phyloP scores from a whole-genome alignment of 2,888 invertebrate species.

The Drosophila mimetica region DNA sequence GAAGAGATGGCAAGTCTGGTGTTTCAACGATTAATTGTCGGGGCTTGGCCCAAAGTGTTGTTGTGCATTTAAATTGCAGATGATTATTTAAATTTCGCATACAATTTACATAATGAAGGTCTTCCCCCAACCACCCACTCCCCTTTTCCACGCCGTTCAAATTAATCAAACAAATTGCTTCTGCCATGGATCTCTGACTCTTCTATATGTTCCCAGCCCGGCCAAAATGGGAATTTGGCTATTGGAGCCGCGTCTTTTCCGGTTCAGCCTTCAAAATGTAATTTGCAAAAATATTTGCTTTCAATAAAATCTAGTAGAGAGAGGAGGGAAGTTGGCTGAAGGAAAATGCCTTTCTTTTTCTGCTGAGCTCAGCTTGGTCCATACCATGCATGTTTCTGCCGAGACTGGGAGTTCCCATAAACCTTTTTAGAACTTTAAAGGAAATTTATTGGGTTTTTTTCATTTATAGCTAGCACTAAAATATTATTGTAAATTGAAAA shows the following conservation, averaged over 20 bases:
- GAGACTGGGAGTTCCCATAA: conserved; percentile 20
- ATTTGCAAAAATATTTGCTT: conserved; percentile 76
- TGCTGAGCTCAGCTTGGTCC: conserved; percentile 42
- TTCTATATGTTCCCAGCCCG: conserved; percentile 20
- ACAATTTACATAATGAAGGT: conserved; percentile 80
- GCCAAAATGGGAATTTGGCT: conserved; percentile 29
- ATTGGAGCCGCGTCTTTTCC: conserved; percentile 47
- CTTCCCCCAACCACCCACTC: conserved; percentile 28
- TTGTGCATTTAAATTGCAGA: conserved; percentile 79
- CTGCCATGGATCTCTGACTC: conserved; percentile 44
- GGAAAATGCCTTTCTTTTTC: conserved; percentile 25
- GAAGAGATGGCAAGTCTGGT: conserved; percentile 16
- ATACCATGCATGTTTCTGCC: conserved; percentile 9
- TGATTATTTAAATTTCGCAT: conserved; percentile 78
- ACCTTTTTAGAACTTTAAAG: neutral
- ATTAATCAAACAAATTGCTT: conserved; percentile 79
- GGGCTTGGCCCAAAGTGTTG: conserved; percentile 69
- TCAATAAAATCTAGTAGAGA: conserved; percentile 54
- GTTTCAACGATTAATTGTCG: conserved; percentile 73
- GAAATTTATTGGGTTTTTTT: neutral
- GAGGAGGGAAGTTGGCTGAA: conserved; percentile 21
- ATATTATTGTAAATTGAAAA: neutral
- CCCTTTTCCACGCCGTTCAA: conserved; percentile 34
- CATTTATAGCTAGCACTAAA: neutral
- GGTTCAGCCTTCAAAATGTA: conserved; percentile 58